A percentile compares a stretch with the other conserved stretches of the same genome.
These are phyloP conservation scores for Pelobates cultripes DNA, from an alignment of 2,797 vertebrate genomes.

Conservation along the genomic window DNA sequence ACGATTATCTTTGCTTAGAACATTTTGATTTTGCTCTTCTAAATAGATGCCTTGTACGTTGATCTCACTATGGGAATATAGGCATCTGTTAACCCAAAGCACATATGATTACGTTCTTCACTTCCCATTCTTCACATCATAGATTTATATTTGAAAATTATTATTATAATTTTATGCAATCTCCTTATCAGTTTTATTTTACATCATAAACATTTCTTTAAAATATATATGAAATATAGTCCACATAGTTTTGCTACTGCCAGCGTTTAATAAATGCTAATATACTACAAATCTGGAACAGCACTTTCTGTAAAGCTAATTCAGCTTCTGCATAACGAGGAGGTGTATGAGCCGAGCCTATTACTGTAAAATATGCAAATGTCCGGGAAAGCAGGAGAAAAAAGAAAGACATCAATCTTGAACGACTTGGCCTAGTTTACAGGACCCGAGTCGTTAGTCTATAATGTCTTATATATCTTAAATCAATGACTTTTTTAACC, in stretches of 20 bases:
- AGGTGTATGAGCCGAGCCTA: neutral
- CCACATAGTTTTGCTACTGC: neutral
- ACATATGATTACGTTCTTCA: no score
- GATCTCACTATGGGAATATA: no score
- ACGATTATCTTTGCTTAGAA: no score
- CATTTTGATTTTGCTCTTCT: no score
- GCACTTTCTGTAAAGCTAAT: neutral
- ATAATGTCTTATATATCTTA: neutral
- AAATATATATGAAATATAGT: neutral
- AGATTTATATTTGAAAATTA: neutral
- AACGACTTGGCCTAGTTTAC: neutral
- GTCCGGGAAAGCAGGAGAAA: slow-evolving; percentile 4
- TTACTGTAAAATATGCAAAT: slow-evolving; percentile 19
- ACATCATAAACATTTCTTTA: neutral
- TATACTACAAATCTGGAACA: neutral
- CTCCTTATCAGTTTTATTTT: neutral
- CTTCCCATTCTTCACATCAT: neutral
- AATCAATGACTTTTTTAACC: neutral
- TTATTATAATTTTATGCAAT: neutral
- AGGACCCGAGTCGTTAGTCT: neutral
- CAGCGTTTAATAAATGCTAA: neutral
- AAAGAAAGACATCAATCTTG: slow-evolving; percentile 6
- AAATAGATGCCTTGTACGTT: no score
- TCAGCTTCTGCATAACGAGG: neutral
- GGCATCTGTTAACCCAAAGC: no score